Evolutionary conservation across 2,113 vertebrate species (phyloP).

Genomic region (Cariama cristata): DNA sequence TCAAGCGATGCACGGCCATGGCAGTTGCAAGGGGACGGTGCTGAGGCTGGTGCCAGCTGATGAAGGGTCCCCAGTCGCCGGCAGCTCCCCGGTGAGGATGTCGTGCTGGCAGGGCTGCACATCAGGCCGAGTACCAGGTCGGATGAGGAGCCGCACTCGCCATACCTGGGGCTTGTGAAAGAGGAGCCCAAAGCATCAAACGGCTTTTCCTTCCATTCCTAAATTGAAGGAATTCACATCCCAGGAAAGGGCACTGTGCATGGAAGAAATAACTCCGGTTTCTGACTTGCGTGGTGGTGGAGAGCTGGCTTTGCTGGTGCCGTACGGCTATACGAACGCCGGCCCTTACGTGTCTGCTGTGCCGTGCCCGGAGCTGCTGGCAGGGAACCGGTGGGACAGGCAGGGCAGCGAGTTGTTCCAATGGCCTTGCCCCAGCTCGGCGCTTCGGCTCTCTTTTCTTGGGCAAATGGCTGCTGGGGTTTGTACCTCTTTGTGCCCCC

Average conservation of each 20-base stretch:
- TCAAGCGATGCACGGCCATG: background rate
- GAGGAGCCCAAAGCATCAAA: background rate
- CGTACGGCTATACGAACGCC: fast-evolving
- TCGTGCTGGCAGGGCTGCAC: background rate
- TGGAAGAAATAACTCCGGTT: background rate
- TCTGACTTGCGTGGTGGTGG: too few relatives aligned
- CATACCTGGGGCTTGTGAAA: too few relatives aligned
- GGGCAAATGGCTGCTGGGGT: background rate
- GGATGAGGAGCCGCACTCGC: background rate
- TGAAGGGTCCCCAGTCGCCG: background rate
- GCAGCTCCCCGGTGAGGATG: background rate
- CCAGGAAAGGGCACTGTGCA: background rate
- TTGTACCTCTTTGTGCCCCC: background rate
- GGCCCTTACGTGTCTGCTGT: fast-evolving
- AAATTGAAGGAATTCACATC: background rate
- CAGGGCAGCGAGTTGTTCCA: background rate
- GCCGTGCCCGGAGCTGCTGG: fast-evolving
- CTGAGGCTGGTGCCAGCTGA: background rate
- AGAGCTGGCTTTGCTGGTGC: background rate
- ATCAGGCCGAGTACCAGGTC: background rate
- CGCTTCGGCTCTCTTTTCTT: fast-evolving
- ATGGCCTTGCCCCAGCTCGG: background rate
- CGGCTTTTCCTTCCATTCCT: background rate
- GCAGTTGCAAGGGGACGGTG: background rate
- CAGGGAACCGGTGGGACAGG: background rate